Evolutionary conservation across 2,888 invertebrate species (phyloP).

Genomic region (Athrips mouffetella): DNA sequence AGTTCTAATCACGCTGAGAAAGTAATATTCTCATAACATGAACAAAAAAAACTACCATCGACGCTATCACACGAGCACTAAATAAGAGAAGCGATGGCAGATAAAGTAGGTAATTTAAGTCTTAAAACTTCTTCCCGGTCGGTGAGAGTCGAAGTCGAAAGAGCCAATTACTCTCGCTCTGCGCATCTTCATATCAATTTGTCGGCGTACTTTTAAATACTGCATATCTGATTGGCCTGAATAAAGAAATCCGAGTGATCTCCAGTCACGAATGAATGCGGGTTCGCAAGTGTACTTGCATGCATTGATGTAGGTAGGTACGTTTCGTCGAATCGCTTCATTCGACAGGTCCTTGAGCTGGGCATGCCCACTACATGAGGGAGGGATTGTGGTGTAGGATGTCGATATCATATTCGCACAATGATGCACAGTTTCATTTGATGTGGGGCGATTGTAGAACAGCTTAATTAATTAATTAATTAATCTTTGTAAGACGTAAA

Average conservation of each 20-base stretch:
- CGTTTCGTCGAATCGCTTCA: neutral
- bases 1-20: neutral
- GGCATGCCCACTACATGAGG: no score
- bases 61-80: conserved; percentile 38
- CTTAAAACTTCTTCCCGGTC: conserved; percentile 8
- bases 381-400: no score
- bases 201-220: conserved; percentile 49
- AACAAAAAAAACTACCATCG: conserved; percentile 25
- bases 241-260: conserved; percentile 31
- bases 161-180: conserved; percentile 18
- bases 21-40: conserved; percentile 19
- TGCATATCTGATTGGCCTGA: conserved; percentile 45
- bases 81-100: conserved; percentile 37
- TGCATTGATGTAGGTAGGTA: no score
- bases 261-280: conserved; percentile 27
- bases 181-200: conserved; percentile 36
- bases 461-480: no score
- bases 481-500: no score
- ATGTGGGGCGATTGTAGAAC: no score
- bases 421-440: no score
- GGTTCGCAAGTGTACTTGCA: no score
- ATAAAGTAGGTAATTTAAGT: conserved; percentile 33
- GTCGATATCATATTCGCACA: no score
- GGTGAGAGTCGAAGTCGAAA: conserved; percentile 3
- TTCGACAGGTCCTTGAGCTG: neutral